Conservation (phyloP, 2,113 vertebrate genomes). For the Bagarius yarrelli region DNA sequence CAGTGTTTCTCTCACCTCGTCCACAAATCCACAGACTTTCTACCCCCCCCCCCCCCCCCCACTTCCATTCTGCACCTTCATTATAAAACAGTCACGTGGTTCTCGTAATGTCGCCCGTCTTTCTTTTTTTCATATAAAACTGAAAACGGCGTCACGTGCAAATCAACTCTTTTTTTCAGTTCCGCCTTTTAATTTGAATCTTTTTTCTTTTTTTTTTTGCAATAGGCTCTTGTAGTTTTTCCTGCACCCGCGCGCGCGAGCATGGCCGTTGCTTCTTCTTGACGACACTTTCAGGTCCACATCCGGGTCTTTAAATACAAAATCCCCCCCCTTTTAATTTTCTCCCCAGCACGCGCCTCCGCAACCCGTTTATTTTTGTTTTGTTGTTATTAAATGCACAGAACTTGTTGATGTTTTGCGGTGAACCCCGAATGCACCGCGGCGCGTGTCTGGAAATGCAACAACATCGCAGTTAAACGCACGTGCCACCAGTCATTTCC, state of each 20-base stretch:
- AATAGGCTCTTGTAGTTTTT: slow-evolving; percentile 53
- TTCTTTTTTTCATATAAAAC: slow-evolving; percentile 52
- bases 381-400: background rate
- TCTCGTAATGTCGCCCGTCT: slow-evolving; percentile 74
- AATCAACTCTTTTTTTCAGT: slow-evolving; percentile 81
- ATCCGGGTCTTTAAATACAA: background rate
- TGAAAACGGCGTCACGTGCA: slow-evolving; percentile 78
- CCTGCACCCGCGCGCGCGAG: slow-evolving; percentile 32
- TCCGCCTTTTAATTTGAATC: slow-evolving; percentile 52
- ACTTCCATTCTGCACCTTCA: slow-evolving; percentile 60
- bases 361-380: background rate
- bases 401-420: background rate
- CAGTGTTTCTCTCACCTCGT: slow-evolving; percentile 88
- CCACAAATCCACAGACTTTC: slow-evolving; percentile 77
- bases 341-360: background rate
- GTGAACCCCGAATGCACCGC: background rate
- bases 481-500: slow-evolving; percentile 1
- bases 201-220: slow-evolving; percentile 11
- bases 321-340: too few species aligned
- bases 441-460: background rate
- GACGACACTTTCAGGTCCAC: background rate
- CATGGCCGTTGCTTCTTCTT: background rate
- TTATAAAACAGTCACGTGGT: slow-evolving; percentile 76
- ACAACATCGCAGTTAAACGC: background rate
- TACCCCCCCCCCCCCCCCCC: slow-evolving; percentile 42